These are phyloP conservation scores for Pemphredon lugubris DNA, from an alignment of 2,888 invertebrate genomes.

Conservation along the genomic window DNA sequence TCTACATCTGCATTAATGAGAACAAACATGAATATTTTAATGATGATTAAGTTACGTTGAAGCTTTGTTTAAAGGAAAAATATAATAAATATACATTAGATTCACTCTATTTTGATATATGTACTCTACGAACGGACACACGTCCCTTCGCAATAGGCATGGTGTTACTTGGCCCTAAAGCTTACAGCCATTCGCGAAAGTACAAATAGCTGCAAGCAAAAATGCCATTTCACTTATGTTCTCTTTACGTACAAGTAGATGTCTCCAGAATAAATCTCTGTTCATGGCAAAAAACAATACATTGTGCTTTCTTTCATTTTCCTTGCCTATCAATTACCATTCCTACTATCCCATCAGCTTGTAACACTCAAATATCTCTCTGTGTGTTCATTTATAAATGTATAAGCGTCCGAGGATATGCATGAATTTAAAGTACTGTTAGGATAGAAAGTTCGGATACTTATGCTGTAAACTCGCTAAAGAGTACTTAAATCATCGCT, in stretches of 20 bases:
- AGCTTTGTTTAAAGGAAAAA: too few species aligned
- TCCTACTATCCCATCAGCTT: constrained; percentile 59
- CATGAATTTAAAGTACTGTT: constrained; percentile 82
- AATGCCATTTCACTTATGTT: constrained; percentile 66
- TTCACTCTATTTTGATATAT: constrained; percentile 10
- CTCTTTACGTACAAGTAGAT: constrained; percentile 71
- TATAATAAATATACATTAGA: constrained; percentile 10
- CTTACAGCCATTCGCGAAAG: constrained; percentile 31
- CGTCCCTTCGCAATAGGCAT: constrained; percentile 10
- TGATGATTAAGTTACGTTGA: constrained; percentile 1
- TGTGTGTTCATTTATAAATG: constrained; percentile 31
- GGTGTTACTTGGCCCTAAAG: constrained; percentile 25
- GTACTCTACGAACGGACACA: constrained; percentile 5
- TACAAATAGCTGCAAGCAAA: constrained; percentile 38
- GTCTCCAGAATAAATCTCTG: constrained; percentile 77
- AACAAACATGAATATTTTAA: not conserved
- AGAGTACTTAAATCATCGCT: too few species aligned
- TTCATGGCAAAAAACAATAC: constrained; percentile 71
- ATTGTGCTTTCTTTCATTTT: constrained; percentile 79
- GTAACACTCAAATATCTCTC: constrained; percentile 31
- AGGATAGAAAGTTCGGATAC: not conserved
- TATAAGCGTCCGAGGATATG: constrained; percentile 72
- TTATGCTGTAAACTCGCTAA: too few species aligned
- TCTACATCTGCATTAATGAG: constrained; percentile 29
- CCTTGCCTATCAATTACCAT: constrained; percentile 66